phyloP scores from a whole-genome alignment of 2,113 vertebrate species.

The Centropristis striata region DNA sequence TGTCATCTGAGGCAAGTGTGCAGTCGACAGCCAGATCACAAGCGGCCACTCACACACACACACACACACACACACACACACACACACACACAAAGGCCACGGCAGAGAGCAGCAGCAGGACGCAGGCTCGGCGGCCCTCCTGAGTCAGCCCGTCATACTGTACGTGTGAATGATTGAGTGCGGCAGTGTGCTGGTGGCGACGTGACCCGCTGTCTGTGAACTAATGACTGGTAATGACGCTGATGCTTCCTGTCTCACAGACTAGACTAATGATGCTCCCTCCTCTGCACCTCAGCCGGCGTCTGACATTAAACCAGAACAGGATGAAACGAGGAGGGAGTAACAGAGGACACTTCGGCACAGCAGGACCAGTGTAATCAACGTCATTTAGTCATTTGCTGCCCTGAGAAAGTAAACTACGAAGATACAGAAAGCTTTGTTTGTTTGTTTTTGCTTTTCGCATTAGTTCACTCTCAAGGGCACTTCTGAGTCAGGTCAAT shows the following conservation, averaged over 20 bases:
- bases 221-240: slow-evolving; percentile 72
- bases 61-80: background rate
- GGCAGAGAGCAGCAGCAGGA: slow-evolving; percentile 30
- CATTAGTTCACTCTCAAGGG: slow-evolving; percentile 45
- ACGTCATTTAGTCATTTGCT: background rate
- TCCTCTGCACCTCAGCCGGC: slow-evolving; percentile 51
- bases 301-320: slow-evolving; percentile 67
- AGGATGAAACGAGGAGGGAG: slow-evolving; percentile 13
- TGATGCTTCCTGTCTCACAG: slow-evolving; percentile 60
- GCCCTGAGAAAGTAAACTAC: slow-evolving; percentile 1
- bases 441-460: slow-evolving; percentile 18
- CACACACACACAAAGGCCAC: background rate
- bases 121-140: slow-evolving; percentile 21
- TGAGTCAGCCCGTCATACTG: slow-evolving; percentile 37
- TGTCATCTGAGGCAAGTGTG: slow-evolving; percentile 25
- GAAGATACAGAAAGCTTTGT: slow-evolving; percentile 21
- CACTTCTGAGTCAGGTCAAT: slow-evolving; percentile 39
- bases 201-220: slow-evolving; percentile 53
- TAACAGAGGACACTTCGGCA: background rate
- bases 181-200: slow-evolving; percentile 13
- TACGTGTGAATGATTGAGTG: slow-evolving; percentile 41
- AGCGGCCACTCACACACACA: background rate
- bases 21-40: background rate
- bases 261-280: slow-evolving; percentile 56
- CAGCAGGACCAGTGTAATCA: slow-evolving; percentile 10